A percentile compares a stretch with the other conserved stretches of the same genome.
These are phyloP conservation scores for Metaphire vulgaris DNA, from an alignment of 1,140 invertebrate genomes.

Conservation along the genomic window DNA sequence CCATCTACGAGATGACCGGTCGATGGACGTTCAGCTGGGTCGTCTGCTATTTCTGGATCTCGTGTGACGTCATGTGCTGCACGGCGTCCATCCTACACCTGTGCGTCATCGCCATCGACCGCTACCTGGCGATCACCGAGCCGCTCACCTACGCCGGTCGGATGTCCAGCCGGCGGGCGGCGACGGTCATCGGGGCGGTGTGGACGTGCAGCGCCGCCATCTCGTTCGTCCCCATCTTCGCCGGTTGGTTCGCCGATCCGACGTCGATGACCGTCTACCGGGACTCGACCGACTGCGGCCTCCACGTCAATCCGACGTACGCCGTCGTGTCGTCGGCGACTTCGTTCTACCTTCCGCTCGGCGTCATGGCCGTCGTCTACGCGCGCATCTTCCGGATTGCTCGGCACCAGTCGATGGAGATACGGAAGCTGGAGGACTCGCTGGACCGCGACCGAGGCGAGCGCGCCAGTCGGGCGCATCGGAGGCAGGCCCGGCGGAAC, in stretches of 20 bases:
- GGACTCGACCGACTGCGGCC: conserved; percentile 13
- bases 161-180: conserved; percentile 57
- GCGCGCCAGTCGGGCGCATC: too few relatives aligned
- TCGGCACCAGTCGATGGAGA: conserved; percentile 59
- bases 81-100: conserved; percentile 37
- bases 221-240: conserved; percentile 82
- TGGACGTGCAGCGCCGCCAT: conserved; percentile 87
- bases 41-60: conserved; percentile 63
- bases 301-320: conserved; percentile 48
- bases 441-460: too few relatives aligned
- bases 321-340: conserved; percentile 48
- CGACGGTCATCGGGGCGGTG: conserved; percentile 82
- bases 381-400: conserved; percentile 50
- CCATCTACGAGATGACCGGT: conserved; percentile 40
- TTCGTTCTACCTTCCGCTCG: conserved; percentile 55
- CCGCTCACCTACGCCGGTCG: conserved; percentile 39
- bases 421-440: conserved; percentile 17
- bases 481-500: too few relatives aligned
- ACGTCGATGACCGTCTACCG: not conserved
- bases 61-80: conserved; percentile 37
- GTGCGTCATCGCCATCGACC: conserved; percentile 37
- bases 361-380: conserved; percentile 50
- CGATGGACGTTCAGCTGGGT: conserved; percentile 59
- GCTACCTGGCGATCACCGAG: conserved; percentile 50
- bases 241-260: conserved; percentile 62